Evolutionary conservation across 2,888 invertebrate species (phyloP), one percentile per base, ranked within the genome.

Genomic region (Acleris emargana): DNA sequence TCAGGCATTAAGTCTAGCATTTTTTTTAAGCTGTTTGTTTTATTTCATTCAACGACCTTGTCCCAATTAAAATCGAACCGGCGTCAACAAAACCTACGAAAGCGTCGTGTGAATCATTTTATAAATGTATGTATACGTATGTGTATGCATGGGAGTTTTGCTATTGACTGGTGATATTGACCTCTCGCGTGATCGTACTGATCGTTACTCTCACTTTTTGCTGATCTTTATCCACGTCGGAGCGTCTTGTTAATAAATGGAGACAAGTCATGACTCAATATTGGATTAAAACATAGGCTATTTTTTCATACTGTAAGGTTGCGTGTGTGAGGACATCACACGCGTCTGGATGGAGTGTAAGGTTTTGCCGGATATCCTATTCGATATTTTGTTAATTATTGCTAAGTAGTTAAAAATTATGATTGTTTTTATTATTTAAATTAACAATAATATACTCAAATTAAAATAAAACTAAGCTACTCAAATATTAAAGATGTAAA

Each of bases 141-240:
- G 22, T 58, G 63, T 58, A 28, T 17, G 64, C 55, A 57, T 61
- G 66, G 60, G 55, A 64, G 51, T 50, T 42, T 51, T 50, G 17
- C 60, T 50, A 66, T 66, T 66, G 60, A 66, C 55, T 47, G 47
- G 51, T 61, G 66, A 57, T 61, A 61, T 66, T 66, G 66, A 66
- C 55, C 66, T 61, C 51, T 60, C 28, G 55, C 60, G 55, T 52
- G 57, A 61, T 61, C 64, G 13, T 38, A 55, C 51, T 52, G 57
- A 61, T 61, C 64, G 13, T 38, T 58, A 51, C 64, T 64, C 64
- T 64, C 64, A 51, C 64, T 59, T 64, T 64, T 60, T 64, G 64
- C 59, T 45, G 64, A 55, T 59, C 18, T 50, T 42, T 60, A 55
- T 54, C 50, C 42, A 43, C 18, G 49, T 22, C 62, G 54, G n/a